A percentile compares a stretch with the other conserved stretches of the same genome.
These are phyloP conservation scores for Hydroisotoma schaefferi DNA, from an alignment of 2,888 invertebrate species.

Conservation along the genomic window DNA sequence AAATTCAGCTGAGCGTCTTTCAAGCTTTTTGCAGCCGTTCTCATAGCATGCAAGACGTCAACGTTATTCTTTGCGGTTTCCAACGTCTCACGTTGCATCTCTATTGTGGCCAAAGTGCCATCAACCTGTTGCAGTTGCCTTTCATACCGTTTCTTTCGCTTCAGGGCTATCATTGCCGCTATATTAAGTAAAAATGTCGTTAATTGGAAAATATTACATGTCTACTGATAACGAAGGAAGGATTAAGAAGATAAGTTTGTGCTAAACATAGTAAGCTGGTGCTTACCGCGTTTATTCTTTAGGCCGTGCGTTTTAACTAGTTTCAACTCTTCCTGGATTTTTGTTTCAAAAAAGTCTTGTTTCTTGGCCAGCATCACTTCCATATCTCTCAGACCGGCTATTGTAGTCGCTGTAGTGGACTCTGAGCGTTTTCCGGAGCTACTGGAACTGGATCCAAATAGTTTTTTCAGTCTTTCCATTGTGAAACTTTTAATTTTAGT, in stretches of 20 bases:
- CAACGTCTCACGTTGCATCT: constrained; percentile 57
- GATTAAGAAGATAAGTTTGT: background rate
- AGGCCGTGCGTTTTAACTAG: constrained; percentile 17
- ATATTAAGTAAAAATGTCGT: background rate
- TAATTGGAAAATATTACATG: background rate
- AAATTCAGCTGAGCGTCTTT: constrained; percentile 54
- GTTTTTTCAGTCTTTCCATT: background rate
- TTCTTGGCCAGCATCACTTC: constrained; percentile 24
- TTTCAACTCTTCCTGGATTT: constrained; percentile 6
- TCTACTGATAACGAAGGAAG: background rate
- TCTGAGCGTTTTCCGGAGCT: background rate
- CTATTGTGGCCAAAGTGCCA: constrained; percentile 58
- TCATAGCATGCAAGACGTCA: constrained; percentile 58
- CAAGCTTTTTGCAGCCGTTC: constrained; percentile 56
- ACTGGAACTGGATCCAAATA: too few species aligned
- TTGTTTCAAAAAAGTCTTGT: constrained; percentile 19
- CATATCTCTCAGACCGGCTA: constrained; percentile 20
- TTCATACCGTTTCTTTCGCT: constrained; percentile 58
- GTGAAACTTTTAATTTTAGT: background rate
- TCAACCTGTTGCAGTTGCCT: constrained; percentile 58
- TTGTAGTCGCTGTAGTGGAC: background rate
- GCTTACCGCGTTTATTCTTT: constrained; percentile 29
- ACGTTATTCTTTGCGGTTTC: constrained; percentile 60
- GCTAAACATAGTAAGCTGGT: background rate
- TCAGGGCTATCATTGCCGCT: constrained; percentile 58